Conservation (phyloP, 2,113 vertebrate genomes). For the Peromyscus californicus region DNA sequence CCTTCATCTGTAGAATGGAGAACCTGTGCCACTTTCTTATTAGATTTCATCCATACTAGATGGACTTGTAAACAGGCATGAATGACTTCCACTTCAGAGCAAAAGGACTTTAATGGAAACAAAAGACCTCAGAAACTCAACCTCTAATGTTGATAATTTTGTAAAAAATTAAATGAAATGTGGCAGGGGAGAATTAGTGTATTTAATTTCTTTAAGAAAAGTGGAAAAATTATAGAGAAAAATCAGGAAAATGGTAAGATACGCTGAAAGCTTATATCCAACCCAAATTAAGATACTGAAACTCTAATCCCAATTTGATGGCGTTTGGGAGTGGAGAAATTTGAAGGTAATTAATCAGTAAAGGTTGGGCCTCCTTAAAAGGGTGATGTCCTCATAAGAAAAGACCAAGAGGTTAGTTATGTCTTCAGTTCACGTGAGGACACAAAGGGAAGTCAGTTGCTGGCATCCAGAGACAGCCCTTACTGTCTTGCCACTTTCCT, state of each 20-base stretch:
- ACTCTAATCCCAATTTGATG: neutral
- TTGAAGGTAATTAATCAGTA: neutral
- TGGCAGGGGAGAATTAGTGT: no score
- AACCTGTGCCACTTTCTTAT: neutral
- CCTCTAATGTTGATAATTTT: neutral
- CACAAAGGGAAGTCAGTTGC: no score
- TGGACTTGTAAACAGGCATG: neutral
- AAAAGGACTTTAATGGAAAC: neutral
- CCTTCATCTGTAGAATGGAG: neutral
- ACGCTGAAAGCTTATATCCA: neutral
- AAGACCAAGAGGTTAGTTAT: neutral
- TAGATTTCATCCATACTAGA: neutral
- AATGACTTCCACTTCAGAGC: neutral
- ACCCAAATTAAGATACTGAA: neutral
- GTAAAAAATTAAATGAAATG: neutral
- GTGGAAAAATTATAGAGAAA: neutral
- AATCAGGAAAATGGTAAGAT: neutral
- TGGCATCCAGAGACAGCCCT: neutral
- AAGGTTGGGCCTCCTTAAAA: neutral
- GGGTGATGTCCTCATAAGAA: neutral
- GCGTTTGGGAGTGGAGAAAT: neutral
- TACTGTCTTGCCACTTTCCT: neutral
- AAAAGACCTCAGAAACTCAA: conserved; percentile 1
- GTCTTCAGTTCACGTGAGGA: neutral
- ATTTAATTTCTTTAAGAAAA: neutral